Percentiles rank a stretch among this genome's conserved stretches.
phyloP scores from a whole-genome alignment of 2,113 vertebrate genomes.

The Grammomys dolichurus region DNA sequence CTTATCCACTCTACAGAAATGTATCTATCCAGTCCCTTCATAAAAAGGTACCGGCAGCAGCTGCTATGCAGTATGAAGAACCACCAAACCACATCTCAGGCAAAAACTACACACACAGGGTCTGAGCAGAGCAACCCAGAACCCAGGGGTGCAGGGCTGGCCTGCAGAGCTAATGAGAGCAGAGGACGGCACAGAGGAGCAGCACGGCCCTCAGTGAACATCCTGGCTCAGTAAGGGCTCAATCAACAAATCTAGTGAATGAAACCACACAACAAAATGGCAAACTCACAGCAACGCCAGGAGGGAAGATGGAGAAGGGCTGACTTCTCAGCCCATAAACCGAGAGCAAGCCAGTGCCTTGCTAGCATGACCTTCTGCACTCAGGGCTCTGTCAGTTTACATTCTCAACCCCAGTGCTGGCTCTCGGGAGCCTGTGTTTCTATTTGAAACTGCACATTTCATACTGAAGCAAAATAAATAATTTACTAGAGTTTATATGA shows the following conservation, averaged over 20 bases:
- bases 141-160: background rate
- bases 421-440: background rate
- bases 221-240: background rate
- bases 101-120: background rate
- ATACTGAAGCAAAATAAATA: conserved; percentile 11
- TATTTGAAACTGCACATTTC: background rate
- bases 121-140: background rate
- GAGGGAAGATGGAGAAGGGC: background rate
- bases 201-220: rapidly evolving
- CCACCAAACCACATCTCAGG: too few relatives aligned
- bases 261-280: background rate
- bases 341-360: background rate
- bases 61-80: background rate
- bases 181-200: background rate
- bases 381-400: background rate
- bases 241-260: background rate
- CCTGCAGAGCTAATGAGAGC: background rate
- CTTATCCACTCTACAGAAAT: background rate
- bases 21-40: background rate
- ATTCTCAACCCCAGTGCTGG: background rate
- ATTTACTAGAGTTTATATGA: background rate
- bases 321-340: background rate
- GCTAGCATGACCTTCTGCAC: background rate
- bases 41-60: background rate
- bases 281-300: background rate